Conservation (phyloP, 1,140 invertebrate genomes). For the Varroa destructor region DNA sequence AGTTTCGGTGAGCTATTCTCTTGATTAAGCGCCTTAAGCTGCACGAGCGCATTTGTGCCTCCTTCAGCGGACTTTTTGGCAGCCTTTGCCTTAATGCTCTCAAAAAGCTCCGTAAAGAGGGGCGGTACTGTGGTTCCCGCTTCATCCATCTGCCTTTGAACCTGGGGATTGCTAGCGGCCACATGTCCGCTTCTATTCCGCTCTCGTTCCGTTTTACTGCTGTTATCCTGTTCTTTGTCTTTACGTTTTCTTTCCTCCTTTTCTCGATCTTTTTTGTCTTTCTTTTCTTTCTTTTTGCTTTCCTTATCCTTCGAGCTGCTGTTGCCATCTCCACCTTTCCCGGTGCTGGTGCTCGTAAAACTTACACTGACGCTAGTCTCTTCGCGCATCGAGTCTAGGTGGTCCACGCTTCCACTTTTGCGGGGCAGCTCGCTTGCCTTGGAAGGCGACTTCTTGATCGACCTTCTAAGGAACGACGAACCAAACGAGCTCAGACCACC, state of each 20-base stretch:
- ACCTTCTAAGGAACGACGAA: constrained; percentile 26
- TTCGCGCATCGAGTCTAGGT: constrained; percentile 26
- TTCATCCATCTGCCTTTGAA: constrained; percentile 25
- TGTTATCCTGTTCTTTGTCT: too few species aligned
- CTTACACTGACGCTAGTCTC: constrained; percentile 19
- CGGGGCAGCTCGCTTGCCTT: constrained; percentile 25
- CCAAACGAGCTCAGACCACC: constrained; percentile 31
- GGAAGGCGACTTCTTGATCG: constrained; percentile 28
- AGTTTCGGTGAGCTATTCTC: constrained; percentile 33
- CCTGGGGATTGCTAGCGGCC: constrained; percentile 24
- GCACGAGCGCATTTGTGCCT: background rate
- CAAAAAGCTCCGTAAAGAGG: constrained; percentile 47
- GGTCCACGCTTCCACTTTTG: constrained; percentile 24
- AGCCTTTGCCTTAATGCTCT: constrained; percentile 38
- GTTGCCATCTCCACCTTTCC: background rate
- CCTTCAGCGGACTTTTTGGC: constrained; percentile 35
- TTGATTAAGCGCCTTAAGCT: constrained; percentile 30
- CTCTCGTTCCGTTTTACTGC: too few species aligned
- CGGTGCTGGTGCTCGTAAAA: constrained; percentile 7
- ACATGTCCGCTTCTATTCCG: too few species aligned
- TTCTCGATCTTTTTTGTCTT: constrained; percentile 13
- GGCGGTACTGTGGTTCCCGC: constrained; percentile 18
- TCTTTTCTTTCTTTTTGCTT: constrained; percentile 29
- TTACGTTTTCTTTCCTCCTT: constrained; percentile 12
- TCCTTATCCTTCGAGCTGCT: constrained; percentile 18